Conservation (phyloP, 2,888 invertebrate genomes). For the Drosophila fulvimacula region DNA sequence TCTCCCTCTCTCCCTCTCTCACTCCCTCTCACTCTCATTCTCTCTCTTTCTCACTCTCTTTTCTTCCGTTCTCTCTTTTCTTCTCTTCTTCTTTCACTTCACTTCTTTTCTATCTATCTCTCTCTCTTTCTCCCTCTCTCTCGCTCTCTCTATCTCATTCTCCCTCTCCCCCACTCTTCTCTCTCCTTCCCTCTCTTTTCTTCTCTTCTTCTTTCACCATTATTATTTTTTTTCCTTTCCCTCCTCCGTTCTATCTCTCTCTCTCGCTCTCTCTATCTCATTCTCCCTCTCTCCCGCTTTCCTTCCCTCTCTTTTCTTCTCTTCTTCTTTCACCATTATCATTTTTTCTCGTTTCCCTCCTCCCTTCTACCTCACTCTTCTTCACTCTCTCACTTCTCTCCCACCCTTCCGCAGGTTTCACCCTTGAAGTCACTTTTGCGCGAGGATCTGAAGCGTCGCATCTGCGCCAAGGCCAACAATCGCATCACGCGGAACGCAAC, state of each 20-base stretch:
- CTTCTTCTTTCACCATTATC: no score
- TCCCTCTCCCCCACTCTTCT: background rate
- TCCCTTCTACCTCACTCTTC: background rate
- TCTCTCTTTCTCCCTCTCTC: background rate
- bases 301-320: background rate
- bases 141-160: background rate
- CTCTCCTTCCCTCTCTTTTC: background rate
- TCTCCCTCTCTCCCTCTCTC: background rate
- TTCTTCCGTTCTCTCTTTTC: no score
- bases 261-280: background rate
- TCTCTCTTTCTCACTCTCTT: no score
- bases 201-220: no score
- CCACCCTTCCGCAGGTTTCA: slow-evolving; percentile 86
- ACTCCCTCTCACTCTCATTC: background rate
- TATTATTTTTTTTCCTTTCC: no score
- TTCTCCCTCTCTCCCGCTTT: background rate
- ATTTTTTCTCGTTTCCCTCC: background rate
- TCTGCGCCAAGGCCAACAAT: slow-evolving; percentile 89
- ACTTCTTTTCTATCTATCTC: no score
- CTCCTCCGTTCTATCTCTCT: no score
- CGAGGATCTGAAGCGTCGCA: slow-evolving; percentile 93
- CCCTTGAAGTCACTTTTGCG: slow-evolving; percentile 93
- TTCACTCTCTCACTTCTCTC: background rate
- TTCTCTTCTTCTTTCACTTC: no score
- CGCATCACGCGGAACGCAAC: slow-evolving; percentile 85